Base-by-base conservation (phyloP, 2,797 vertebrate species). In the Rhyacichthys aspro region DNA sequence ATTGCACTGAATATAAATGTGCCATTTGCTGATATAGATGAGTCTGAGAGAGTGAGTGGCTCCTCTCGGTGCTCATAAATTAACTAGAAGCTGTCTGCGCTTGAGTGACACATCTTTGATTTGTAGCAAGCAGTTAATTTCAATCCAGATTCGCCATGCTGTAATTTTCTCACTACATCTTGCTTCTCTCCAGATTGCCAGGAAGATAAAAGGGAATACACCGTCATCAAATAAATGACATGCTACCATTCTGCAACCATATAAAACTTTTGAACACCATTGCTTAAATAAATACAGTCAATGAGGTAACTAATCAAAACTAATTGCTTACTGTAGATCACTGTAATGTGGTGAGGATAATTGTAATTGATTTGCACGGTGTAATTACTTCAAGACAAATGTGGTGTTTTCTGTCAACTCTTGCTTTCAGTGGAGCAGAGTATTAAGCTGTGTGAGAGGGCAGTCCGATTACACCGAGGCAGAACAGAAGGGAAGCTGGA, bases 91-190 rank as follows among this genome's bases (percentile, higher is more conserved):
- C 70, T 84, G 86, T 86, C 83, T 17, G 18, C 33, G 56, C n/a
- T 83, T 92, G 90, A 92, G 78, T 90, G 91, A 89, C 88, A 91
- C 64, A 49, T 88, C 84, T 91, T 89, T 91, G 90, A 91, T 91
- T 91, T 90, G 89, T 74, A 76, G 89, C 77, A 56, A 77, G 86
- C 81, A 84, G 86, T 91, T 92, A 79, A 90, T 90, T 91, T 90
- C 85, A 84, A 76, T 90, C 82, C 79, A 88, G 88, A 87, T 83
- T 81, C 80, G 45, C 70, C 83, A 48, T 67, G 85, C 78, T 79
- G 70, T 79, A 81, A 87, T 86, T 87, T 52, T 83, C 80, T 79
- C 58, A 38, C 69, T 59, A 70, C 67, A 50, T 85, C 74, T 78
- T 64, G 64, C 69, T 60, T 80, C 70, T 63, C 77, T 66, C 49